Conservation (phyloP, 2,113 vertebrate genomes). For the Fukomys damarensis region DNA sequence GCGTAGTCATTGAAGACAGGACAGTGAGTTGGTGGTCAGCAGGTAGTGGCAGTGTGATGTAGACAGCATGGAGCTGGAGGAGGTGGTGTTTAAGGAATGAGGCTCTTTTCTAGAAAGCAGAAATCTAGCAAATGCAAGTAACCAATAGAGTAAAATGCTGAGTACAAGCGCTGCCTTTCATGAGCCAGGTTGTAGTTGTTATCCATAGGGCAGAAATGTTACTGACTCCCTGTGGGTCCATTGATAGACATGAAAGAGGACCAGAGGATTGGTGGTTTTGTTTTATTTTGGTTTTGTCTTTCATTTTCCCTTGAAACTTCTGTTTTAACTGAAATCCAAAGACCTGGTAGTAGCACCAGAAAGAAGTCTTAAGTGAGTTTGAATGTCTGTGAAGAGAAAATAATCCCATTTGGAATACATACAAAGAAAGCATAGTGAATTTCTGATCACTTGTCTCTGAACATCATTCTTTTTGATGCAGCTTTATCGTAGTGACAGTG, state of each 20-base stretch:
- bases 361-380: neutral
- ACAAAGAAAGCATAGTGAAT: neutral
- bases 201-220: neutral
- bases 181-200: neutral
- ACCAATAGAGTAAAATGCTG: neutral
- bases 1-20: neutral
- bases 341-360: neutral
- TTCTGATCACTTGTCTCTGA: neutral
- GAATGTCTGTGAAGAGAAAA: neutral
- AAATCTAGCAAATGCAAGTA: neutral
- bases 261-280: neutral
- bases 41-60: neutral
- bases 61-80: neutral
- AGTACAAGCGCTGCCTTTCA: neutral
- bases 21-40: neutral
- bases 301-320: neutral
- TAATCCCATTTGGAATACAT: neutral
- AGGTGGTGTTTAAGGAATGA: neutral
- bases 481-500: slow-evolving; percentile 99
- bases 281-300: neutral
- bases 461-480: slow-evolving; percentile 76
- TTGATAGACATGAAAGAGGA: neutral
- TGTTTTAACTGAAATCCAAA: neutral
- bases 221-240: neutral
- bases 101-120: slow-evolving; percentile 22